These are phyloP conservation scores for Hetaerina titia DNA, from an alignment of 2,888 invertebrate genomes.

Conservation along the genomic window DNA sequence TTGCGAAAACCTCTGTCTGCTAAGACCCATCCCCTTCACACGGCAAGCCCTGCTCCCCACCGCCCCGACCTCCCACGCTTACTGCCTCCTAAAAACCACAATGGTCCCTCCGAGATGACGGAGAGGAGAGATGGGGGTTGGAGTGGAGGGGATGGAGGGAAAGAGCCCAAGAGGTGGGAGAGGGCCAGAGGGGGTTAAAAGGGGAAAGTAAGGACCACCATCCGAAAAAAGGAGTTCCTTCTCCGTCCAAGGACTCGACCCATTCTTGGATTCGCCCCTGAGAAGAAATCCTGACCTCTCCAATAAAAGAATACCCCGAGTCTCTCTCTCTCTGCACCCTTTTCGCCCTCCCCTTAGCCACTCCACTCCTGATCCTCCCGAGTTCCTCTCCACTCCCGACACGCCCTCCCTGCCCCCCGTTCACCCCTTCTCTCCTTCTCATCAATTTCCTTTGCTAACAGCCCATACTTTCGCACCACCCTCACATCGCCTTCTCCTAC, in stretches of 20 bases:
- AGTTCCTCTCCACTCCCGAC: neutral
- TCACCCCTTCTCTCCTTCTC: neutral
- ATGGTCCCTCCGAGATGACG: neutral
- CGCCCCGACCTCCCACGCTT: neutral
- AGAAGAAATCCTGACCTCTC: conserved; percentile 63
- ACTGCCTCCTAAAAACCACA: neutral
- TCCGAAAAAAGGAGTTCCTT: neutral
- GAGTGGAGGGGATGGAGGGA: too few species aligned
- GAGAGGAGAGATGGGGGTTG: neutral
- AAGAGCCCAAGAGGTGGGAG: neutral
- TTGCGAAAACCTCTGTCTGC: neutral
- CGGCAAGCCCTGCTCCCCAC: neutral
- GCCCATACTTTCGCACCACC: neutral
- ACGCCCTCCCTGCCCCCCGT: neutral
- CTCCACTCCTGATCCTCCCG: neutral
- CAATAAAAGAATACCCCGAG: conserved; percentile 15
- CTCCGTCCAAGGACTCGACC: conserved; percentile 12
- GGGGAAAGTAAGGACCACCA: neutral
- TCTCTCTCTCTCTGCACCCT: neutral
- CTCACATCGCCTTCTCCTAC: neutral
- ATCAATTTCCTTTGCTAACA: conserved; percentile 42
- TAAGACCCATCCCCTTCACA: neutral
- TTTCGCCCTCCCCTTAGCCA: neutral
- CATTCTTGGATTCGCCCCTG: conserved; percentile 12
- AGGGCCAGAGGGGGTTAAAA: neutral